phyloP scores from a whole-genome alignment of 2,113 vertebrate genomes.

The Tinamus guttatus region DNA sequence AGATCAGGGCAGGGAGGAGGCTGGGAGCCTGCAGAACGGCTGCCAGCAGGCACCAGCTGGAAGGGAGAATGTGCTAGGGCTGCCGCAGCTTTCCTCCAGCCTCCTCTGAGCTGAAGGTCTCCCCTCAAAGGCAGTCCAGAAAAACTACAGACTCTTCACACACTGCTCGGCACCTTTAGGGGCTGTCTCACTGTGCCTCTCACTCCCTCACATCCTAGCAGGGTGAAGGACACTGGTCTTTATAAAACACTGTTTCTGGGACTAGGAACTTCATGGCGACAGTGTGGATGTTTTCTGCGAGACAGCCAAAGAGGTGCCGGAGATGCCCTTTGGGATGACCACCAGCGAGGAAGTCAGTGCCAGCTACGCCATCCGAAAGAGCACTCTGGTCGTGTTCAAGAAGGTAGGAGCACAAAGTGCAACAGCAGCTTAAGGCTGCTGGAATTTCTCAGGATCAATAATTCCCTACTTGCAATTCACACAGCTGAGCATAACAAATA shows the following conservation, averaged over 20 bases:
- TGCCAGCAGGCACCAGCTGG: neutral
- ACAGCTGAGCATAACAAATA: neutral
- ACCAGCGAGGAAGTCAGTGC: slow-evolving; percentile 63
- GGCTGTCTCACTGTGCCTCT: neutral
- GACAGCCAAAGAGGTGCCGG: slow-evolving; percentile 82
- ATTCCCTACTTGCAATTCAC: neutral
- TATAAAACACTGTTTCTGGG: neutral
- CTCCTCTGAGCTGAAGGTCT: neutral
- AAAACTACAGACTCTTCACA: neutral
- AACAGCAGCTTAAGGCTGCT: accelerated
- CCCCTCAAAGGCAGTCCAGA: neutral
- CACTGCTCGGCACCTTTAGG: neutral
- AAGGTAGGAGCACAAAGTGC: slow-evolving; percentile 77
- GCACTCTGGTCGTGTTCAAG: slow-evolving; percentile 84
- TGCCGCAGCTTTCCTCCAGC: neutral
- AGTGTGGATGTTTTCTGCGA: slow-evolving; percentile 80
- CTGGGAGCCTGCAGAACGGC: neutral
- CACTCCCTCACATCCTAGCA: neutral
- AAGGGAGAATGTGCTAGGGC: accelerated
- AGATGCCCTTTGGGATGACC: slow-evolving; percentile 84
- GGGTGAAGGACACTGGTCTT: neutral
- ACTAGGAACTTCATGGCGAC: slow-evolving; percentile 81
- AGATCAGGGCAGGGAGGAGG: neutral
- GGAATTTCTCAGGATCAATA: neutral
- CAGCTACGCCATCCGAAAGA: slow-evolving; percentile 76